A percentile compares a stretch with the other conserved stretches of the same genome.
phyloP scores from a whole-genome alignment of 2,888 invertebrate genomes.

The Deladenus siricidicola region DNA sequence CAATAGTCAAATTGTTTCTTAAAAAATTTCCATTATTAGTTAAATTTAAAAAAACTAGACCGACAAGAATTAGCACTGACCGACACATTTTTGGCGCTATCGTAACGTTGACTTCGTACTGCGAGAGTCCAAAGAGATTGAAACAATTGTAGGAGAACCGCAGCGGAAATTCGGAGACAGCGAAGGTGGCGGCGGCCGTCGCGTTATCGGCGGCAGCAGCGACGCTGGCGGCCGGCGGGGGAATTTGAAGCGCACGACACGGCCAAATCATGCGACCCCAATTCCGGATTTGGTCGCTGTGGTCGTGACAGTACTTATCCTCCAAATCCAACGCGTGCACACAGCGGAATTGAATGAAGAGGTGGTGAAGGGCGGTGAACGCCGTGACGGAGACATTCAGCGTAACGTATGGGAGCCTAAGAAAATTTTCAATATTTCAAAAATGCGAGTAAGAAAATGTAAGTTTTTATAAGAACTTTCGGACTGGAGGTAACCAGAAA shows the following conservation, averaged over 20 bases:
- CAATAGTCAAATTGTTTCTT: too few species aligned
- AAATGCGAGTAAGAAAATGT: not conserved
- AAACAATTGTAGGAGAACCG: conserved; percentile 39
- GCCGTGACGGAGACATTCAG: conserved; percentile 30
- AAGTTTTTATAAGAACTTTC: not conserved
- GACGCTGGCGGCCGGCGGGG: too few species aligned
- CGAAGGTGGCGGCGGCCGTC: too few species aligned
- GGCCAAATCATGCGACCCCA: conserved; percentile 32
- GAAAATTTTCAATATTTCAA: not conserved
- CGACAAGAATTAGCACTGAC: not conserved
- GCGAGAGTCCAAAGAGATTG: conserved; percentile 32
- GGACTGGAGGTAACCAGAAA: too few species aligned
- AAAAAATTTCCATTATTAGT: too few species aligned
- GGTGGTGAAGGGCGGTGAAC: conserved; percentile 10
- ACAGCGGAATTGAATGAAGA: conserved; percentile 35
- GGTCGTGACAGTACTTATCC: conserved; percentile 39
- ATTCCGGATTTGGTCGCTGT: conserved; percentile 11
- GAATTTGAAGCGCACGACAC: conserved; percentile 18
- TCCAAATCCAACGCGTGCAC: conserved; percentile 30
- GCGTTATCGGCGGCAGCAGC: too few species aligned
- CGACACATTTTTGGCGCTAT: conserved; percentile 27
- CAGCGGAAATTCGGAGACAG: too few species aligned
- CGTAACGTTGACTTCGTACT: conserved; percentile 36
- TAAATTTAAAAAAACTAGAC: too few species aligned
- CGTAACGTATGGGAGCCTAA: conserved; percentile 36